Conservation (phyloP, 2,888 invertebrate genomes). For the Alloplasta piceator region DNA sequence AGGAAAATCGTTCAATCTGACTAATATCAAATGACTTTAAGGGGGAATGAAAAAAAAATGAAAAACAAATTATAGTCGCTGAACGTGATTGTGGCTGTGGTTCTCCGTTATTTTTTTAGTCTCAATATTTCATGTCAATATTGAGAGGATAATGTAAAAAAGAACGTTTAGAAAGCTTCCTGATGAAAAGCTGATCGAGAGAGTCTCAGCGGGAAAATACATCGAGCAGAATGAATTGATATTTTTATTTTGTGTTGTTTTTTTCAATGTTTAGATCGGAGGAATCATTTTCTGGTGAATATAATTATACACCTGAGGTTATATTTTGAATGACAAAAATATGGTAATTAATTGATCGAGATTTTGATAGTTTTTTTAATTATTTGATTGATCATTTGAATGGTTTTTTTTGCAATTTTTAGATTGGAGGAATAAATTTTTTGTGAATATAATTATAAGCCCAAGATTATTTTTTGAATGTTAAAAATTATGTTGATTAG, state of each 20-base stretch:
- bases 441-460: no score
- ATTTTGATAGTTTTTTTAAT: no score
- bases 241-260: conserved; percentile 18
- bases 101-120: conserved; percentile 51
- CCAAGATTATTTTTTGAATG: no score
- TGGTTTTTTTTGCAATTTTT: no score
- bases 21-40: conserved; percentile 44
- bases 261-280: no score
- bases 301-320: neutral
- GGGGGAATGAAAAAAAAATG: conserved; percentile 11
- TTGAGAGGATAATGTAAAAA: conserved; percentile 10
- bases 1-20: conserved; percentile 19
- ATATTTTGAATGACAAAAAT: neutral
- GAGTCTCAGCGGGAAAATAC: neutral
- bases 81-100: conserved; percentile 43
- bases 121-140: conserved; percentile 9
- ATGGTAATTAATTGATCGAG: no score
- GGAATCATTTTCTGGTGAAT: no score
- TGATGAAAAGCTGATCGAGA: neutral
- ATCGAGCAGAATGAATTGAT: neutral
- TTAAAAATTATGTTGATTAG: no score
- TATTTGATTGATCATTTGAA: no score
- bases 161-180: neutral
- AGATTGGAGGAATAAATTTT: no score
- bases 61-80: conserved; percentile 1